These are phyloP conservation scores for Origma solitaria DNA, from an alignment of 2,113 vertebrate species.

Conservation along the genomic window DNA sequence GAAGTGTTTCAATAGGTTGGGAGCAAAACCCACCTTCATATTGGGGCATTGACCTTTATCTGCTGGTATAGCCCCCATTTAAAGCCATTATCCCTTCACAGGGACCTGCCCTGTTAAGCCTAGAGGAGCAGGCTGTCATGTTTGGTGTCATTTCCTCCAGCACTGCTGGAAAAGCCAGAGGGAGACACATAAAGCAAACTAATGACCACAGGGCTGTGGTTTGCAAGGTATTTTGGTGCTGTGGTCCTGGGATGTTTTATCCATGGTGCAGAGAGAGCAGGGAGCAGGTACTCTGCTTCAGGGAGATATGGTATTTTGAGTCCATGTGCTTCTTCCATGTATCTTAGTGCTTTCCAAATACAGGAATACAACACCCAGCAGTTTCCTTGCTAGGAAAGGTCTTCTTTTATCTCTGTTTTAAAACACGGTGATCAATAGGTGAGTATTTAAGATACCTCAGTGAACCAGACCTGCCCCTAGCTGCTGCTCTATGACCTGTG, in stretches of 20 bases:
- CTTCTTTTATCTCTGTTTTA: neutral
- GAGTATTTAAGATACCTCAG: neutral
- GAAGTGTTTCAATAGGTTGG: neutral
- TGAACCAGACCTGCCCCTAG: neutral
- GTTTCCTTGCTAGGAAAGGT: neutral
- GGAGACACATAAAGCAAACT: neutral
- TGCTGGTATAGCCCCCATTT: neutral
- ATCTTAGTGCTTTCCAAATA: neutral
- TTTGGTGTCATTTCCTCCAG: neutral
- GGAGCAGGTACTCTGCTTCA: neutral
- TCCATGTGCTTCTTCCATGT: accelerated
- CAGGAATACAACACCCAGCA: neutral
- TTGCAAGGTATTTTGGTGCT: neutral
- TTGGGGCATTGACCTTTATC: neutral
- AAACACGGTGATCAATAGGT: neutral
- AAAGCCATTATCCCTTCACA: neutral
- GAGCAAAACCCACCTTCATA: neutral
- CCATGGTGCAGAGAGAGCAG: neutral
- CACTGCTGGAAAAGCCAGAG: neutral
- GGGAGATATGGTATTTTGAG: neutral
- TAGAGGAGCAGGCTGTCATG: neutral
- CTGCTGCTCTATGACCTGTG: neutral
- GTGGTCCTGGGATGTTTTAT: neutral
- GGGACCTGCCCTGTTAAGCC: neutral
- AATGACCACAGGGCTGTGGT: neutral